These are phyloP conservation scores for Arizona elegans DNA, from an alignment of 2,113 vertebrate species.

Conservation along the genomic window DNA sequence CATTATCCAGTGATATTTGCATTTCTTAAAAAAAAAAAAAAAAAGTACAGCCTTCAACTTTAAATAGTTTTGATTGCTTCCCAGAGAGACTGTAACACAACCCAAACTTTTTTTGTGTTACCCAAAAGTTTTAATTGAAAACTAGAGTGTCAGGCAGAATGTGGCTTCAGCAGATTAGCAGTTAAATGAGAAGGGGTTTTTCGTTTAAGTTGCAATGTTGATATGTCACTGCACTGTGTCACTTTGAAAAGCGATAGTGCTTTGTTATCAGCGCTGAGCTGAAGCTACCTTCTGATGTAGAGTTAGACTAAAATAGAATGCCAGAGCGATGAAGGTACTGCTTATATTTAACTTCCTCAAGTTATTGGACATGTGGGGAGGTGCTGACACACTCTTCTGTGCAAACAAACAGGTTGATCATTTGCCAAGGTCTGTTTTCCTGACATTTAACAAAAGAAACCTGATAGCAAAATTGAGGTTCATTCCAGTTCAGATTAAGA, in stretches of 20 bases:
- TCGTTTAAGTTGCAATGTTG: constrained; percentile 67
- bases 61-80: constrained; percentile 16
- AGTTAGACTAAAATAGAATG: constrained; percentile 68
- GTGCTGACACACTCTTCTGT: constrained; percentile 34
- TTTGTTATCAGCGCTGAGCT: constrained; percentile 69
- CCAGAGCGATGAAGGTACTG: constrained; percentile 62
- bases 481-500: constrained; percentile 15
- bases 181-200: constrained; percentile 73
- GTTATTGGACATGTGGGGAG: constrained; percentile 14
- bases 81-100: constrained; percentile 17
- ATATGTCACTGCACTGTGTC: constrained; percentile 73
- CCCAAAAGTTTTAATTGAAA: constrained; percentile 73
- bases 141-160: constrained; percentile 57
- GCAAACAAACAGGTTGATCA: constrained; percentile 42
- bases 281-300: constrained; percentile 65
- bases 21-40: neutral
- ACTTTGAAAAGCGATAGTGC: constrained; percentile 69
- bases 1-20: neutral
- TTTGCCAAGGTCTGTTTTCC: constrained; percentile 35
- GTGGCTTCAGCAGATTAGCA: constrained; percentile 63
- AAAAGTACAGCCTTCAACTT: neutral
- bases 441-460: neutral
- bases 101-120: constrained; percentile 54
- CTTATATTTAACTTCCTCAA: constrained; percentile 45
- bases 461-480: constrained; percentile 9